These are phyloP conservation scores for Trachythela sp. DNA, from an alignment of 64 coral and sea anemone genomes.

Conservation along the genomic window DNA sequence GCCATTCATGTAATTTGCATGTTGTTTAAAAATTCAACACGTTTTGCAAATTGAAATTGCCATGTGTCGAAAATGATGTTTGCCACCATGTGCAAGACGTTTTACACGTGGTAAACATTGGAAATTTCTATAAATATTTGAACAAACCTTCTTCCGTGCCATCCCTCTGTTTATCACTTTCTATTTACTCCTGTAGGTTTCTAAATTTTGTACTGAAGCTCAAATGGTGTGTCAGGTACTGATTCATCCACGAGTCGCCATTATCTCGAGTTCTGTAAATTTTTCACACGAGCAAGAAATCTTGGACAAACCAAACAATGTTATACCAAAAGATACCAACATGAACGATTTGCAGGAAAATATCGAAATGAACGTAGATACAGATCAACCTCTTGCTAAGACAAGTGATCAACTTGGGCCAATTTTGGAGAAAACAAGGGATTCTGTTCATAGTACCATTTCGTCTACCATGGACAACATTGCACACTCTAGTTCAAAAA, in stretches of 20 bases:
- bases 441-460: not conserved
- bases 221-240: not conserved
- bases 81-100: too few species aligned
- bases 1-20: too few species aligned
- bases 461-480: not conserved
- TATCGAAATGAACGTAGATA: not conserved
- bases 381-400: not conserved
- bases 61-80: too few species aligned
- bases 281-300: not conserved
- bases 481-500: too few species aligned
- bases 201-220: constrained; percentile 12
- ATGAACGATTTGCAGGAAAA: not conserved
- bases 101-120: not conserved
- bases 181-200: not conserved
- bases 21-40: too few species aligned
- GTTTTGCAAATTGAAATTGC: too few species aligned
- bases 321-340: not conserved
- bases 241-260: not conserved
- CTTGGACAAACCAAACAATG: not conserved
- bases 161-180: not conserved
- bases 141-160: not conserved
- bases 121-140: not conserved
- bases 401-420: not conserved
- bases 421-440: not conserved
- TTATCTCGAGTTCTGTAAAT: not conserved